These are phyloP conservation scores for Piscicola geometra DNA, from an alignment of 2,888 invertebrate species.

Conservation along the genomic window DNA sequence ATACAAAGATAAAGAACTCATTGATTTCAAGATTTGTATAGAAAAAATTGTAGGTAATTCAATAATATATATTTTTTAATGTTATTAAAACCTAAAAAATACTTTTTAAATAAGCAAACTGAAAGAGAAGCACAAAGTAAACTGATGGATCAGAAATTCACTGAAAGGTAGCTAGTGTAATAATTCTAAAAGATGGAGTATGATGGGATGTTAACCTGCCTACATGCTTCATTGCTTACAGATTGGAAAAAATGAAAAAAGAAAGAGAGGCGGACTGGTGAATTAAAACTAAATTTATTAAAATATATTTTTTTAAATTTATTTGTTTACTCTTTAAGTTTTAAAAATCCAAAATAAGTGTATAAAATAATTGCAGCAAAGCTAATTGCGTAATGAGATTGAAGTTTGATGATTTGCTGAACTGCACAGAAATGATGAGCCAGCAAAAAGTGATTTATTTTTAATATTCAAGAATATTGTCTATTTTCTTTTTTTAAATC, in stretches of 20 bases:
- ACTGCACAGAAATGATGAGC: not conserved
- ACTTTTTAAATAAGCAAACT: too few species aligned
- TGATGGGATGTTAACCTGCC: too few species aligned
- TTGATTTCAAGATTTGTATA: not conserved
- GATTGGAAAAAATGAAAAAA: not conserved
- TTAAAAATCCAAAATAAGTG: not conserved
- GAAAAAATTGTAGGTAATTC: not conserved
- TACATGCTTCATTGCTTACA: not conserved
- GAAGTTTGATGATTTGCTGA: conserved; percentile 1
- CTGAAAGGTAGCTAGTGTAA: too few species aligned
- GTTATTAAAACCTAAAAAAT: not conserved
- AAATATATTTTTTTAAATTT: not conserved
- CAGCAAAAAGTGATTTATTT: not conserved
- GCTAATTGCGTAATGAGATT: not conserved
- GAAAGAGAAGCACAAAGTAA: too few species aligned
- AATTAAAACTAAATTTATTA: not conserved
- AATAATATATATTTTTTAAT: not conserved
- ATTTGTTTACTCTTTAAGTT: not conserved
- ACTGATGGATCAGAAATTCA: too few species aligned
- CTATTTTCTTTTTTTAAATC: not conserved
- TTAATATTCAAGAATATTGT: not conserved
- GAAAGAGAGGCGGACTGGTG: not conserved
- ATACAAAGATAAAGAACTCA: not conserved
- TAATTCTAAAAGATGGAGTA: too few species aligned
- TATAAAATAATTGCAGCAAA: not conserved